Evolutionary conservation across 2,888 invertebrate species (phyloP).

Genomic region (Pherbina coryleti): DNA sequence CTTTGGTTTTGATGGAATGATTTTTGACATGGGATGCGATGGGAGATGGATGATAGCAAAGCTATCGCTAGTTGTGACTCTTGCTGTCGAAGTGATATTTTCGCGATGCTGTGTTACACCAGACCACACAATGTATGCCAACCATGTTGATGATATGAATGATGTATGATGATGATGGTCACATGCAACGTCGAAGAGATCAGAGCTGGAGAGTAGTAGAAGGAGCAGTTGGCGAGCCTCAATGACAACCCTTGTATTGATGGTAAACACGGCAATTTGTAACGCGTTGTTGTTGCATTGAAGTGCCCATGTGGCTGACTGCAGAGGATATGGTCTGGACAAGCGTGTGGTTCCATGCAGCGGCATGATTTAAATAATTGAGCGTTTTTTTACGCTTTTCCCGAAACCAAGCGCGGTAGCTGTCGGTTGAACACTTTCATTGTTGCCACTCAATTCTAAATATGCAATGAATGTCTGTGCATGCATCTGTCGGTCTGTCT

Average conservation of each 20-base stretch:
- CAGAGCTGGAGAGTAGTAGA: not conserved
- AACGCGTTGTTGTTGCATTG: not conserved
- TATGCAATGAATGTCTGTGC: not conserved
- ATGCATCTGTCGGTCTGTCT: conserved; percentile 6
- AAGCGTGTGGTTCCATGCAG: conserved; percentile 57
- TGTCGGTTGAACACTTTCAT: not conserved
- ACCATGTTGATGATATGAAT: conserved; percentile 62
- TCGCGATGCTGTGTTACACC: conserved; percentile 49
- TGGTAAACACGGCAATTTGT: conserved; percentile 5
- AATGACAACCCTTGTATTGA: not conserved
- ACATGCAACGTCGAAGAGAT: not conserved
- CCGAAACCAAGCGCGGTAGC: not conserved
- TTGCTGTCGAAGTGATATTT: conserved; percentile 61
- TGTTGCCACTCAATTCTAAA: conserved; percentile 13
- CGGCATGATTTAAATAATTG: conserved; percentile 67
- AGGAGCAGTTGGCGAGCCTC: not conserved
- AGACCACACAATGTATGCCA: conserved; percentile 44
- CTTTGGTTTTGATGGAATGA: not conserved
- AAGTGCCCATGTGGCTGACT: not conserved
- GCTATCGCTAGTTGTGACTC: conserved; percentile 15
- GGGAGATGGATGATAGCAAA: not conserved
- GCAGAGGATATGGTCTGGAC: not conserved
- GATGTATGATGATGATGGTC: conserved; percentile 58
- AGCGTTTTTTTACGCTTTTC: conserved; percentile 61
- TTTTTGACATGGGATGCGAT: not conserved